Conservation (phyloP, 1,140 invertebrate species). For the Apis mellifera region DNA sequence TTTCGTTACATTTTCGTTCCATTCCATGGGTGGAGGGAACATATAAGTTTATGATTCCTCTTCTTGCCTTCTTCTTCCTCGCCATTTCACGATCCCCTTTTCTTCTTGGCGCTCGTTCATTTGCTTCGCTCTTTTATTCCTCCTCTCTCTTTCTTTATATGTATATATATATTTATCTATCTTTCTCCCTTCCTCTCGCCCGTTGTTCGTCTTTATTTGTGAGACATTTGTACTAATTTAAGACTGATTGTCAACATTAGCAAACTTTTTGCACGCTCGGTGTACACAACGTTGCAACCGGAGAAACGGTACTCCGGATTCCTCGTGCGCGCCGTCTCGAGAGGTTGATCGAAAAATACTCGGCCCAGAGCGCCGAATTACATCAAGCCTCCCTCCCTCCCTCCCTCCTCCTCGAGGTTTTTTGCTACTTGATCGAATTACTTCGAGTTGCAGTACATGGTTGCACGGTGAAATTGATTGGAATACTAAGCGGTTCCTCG, state of each 20-base stretch:
- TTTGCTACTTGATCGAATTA: neutral
- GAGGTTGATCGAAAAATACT: neutral
- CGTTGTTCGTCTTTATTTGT: neutral
- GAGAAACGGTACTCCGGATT: conserved; percentile 6
- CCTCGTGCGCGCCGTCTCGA: neutral
- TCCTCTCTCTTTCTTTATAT: too few species aligned
- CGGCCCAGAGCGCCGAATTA: conserved; percentile 1
- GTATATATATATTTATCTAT: neutral
- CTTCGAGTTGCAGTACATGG: neutral
- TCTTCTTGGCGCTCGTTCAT: neutral
- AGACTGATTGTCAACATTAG: conserved; percentile 4
- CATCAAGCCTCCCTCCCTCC: neutral
- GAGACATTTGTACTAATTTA: conserved; percentile 21
- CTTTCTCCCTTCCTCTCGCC: neutral
- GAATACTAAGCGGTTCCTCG: neutral
- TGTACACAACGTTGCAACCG: neutral
- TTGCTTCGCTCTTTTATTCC: neutral
- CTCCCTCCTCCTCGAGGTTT: neutral
- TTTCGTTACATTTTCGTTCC: conserved; percentile 16
- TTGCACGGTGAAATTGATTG: neutral
- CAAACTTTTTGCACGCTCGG: neutral
- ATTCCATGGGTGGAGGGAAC: neutral
- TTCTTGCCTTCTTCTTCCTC: neutral
- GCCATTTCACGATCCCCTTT: neutral
- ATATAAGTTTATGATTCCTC: conserved; percentile 17